Percentiles rank a stretch among this genome's conserved stretches.
These are phyloP conservation scores for Eilema caniola DNA, from an alignment of 2,888 invertebrate genomes.

Conservation along the genomic window DNA sequence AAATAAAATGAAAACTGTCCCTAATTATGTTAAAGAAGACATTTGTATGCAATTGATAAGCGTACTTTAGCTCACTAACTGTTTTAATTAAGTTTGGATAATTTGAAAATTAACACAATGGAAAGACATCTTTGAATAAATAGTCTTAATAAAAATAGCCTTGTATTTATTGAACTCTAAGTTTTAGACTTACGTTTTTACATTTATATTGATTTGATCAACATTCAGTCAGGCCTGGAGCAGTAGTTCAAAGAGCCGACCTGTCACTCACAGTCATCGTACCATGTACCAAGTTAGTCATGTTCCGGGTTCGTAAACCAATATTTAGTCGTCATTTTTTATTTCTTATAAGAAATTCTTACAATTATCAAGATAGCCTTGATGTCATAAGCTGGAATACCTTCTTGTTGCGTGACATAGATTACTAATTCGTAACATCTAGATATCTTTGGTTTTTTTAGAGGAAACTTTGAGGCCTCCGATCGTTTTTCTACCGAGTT, in stretches of 20 bases:
- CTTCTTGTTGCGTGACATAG: neutral
- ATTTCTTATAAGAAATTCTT: neutral
- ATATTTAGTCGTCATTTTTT: neutral
- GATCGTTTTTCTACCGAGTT: too few species aligned
- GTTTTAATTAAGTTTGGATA: constrained; percentile 26
- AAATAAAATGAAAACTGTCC: constrained; percentile 31
- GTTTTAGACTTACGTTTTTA: too few species aligned
- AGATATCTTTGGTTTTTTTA: too few species aligned
- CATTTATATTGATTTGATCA: neutral
- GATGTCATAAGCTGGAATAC: neutral
- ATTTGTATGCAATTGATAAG: constrained; percentile 45
- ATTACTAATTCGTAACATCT: too few species aligned
- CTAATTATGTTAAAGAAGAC: constrained; percentile 43
- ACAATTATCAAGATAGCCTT: neutral
- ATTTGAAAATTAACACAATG: constrained; percentile 21
- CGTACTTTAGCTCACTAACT: constrained; percentile 35
- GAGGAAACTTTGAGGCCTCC: too few species aligned
- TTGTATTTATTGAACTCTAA: neutral
- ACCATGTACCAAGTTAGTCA: neutral
- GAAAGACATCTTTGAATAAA: constrained; percentile 6
- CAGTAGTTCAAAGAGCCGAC: neutral
- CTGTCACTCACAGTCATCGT: neutral
- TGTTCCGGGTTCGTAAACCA: neutral
- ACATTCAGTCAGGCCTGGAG: neutral
- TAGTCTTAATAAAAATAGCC: constrained; percentile 2